These are phyloP conservation scores for Drosophila hamatofila DNA, from an alignment of 2,888 invertebrate species.

Conservation along the genomic window DNA sequence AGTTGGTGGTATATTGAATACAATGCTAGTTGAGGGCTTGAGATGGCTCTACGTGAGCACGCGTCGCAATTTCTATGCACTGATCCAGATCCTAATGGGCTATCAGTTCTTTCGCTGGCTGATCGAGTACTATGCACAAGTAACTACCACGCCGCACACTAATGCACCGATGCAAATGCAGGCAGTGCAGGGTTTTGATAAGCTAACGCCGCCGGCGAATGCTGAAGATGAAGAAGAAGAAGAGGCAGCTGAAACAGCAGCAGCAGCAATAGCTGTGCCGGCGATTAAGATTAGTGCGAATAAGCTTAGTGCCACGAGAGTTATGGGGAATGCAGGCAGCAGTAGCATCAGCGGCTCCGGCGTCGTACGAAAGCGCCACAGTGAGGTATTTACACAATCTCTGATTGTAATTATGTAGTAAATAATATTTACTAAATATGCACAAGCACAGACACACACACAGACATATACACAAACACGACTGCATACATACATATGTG, in stretches of 20 bases:
- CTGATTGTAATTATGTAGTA: slow-evolving; percentile 61
- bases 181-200: slow-evolving; percentile 34
- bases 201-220: slow-evolving; percentile 33
- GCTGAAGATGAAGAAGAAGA: slow-evolving; percentile 25
- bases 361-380: slow-evolving; percentile 57
- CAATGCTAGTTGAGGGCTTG: slow-evolving; percentile 67
- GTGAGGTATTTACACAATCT: slow-evolving; percentile 73
- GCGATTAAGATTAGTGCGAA: slow-evolving; percentile 41
- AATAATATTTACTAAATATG: slow-evolving; percentile 12
- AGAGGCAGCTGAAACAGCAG: slow-evolving; percentile 14
- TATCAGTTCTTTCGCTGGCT: slow-evolving; percentile 77
- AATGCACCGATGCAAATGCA: slow-evolving; percentile 17
- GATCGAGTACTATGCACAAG: slow-evolving; percentile 55
- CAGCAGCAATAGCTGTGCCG: slow-evolving; percentile 29
- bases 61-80: slow-evolving; percentile 40
- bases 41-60: slow-evolving; percentile 55
- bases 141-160: slow-evolving; percentile 45
- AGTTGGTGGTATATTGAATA: slow-evolving; percentile 12
- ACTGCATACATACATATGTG: background rate
- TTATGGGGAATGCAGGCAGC: slow-evolving; percentile 71
- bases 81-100: slow-evolving; percentile 65
- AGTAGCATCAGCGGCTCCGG: slow-evolving; percentile 39
- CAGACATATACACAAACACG: background rate
- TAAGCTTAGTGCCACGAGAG: slow-evolving; percentile 53
- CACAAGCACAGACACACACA: slow-evolving; percentile 1